Percentiles rank a stretch among this genome's conserved stretches.
Evolutionary conservation across 2,888 invertebrate genomes (phyloP).

Genomic region (Parnassius glacialis): DNA sequence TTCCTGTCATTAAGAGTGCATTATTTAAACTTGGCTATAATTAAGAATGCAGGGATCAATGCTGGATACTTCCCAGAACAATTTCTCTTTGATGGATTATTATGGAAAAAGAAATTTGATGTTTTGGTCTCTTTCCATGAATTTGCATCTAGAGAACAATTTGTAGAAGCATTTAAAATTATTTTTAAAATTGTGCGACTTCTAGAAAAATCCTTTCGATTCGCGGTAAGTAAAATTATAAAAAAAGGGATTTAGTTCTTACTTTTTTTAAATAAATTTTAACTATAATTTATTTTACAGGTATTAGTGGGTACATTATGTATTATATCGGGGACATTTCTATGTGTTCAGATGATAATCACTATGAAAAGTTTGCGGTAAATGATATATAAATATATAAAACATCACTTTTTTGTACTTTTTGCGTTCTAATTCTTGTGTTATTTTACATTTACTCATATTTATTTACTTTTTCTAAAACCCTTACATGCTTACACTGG

Average conservation of each 20-base stretch:
- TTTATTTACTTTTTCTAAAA: too few species aligned
- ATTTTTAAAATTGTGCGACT: constrained; percentile 43
- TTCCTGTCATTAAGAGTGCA: constrained; percentile 46
- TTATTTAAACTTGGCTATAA: constrained; percentile 56
- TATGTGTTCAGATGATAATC: constrained; percentile 48
- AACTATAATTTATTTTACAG: constrained; percentile 38
- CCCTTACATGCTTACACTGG: too few species aligned
- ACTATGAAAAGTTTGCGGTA: constrained; percentile 47
- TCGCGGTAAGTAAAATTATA: constrained; percentile 43
- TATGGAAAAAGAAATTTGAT: constrained; percentile 52
- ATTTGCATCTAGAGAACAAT: constrained; percentile 38
- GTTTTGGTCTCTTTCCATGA: constrained; percentile 46
- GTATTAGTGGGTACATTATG: constrained; percentile 38
- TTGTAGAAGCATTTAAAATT: constrained; percentile 42
- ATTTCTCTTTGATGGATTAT: constrained; percentile 43
- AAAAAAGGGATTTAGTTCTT: not conserved
- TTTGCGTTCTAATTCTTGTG: too few species aligned
- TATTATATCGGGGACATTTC: constrained; percentile 45
- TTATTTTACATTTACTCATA: too few species aligned
- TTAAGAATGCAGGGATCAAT: constrained; percentile 50
- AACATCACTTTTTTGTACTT: too few species aligned
- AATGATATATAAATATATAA: constrained; percentile 6
- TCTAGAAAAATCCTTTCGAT: constrained; percentile 42
- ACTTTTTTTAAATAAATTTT: not conserved
- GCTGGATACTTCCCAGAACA: constrained; percentile 48